Base-by-base conservation (phyloP, 1,140 invertebrate species). In the Theocolax elegans region DNA sequence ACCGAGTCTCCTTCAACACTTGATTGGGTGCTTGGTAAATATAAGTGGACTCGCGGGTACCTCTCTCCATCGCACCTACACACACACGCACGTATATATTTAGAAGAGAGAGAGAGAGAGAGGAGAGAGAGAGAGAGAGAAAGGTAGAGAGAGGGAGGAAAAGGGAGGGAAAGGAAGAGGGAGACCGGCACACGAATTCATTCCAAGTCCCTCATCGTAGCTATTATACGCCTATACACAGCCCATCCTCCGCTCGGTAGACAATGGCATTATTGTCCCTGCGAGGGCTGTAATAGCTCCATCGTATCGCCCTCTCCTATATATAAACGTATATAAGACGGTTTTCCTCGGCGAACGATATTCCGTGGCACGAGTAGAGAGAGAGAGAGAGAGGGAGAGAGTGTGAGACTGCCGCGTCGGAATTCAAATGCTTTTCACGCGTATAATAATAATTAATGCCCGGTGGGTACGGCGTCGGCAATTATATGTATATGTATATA, bases 191-290 rank as follows among this genome's bases (percentile, higher is more conserved):
- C n/a, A n/a, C n/a, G n/a, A n/a, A n/a, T n/a, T n/a, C n/a, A n/a
- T n/a, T n/a, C n/a, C n/a, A n/a, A n/a, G n/a, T n/a, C n/a, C n/a
- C n/a, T n/a, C n/a, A n/a, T n/a, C n/a, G n/a, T n/a, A 35, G 62
- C 67, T 71, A 76, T 78, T 74, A 74, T 71, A 31, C 31, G 49
- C 27, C 46, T 62, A 62, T 38, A 42, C 19, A 42, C 1, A 10
- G 21, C 1, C 35, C 35, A 17, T 35, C 51, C 25, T 31, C 25
- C 10, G 12, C 51, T n/a, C 17, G n/a, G 27, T 15, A 72, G 72
- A 76, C 75, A 77, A 77, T 75, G 67, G 72, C 67, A 74, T 77
- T 75, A 75, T 77, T 77, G 69, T 77, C 54, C 69, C 49, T 51
- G 15, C 46, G 21, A 69, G 68, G 68, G 42, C 46, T 67, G 49